A percentile compares a stretch with the other conserved stretches of the same genome.
These are phyloP conservation scores for Drosophila multiciliata DNA, from an alignment of 2,888 invertebrate species.

Conservation along the genomic window DNA sequence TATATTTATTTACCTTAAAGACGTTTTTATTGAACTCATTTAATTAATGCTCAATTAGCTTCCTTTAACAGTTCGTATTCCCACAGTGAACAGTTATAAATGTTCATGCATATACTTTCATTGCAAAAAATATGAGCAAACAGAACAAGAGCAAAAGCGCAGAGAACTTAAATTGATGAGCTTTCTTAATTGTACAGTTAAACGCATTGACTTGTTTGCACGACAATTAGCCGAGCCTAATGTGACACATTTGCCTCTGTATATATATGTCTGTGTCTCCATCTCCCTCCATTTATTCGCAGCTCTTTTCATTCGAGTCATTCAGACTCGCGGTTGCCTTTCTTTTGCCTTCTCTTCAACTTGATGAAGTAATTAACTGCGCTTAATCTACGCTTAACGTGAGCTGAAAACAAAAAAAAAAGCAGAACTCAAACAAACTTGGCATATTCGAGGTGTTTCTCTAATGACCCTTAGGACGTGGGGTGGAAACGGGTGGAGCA, in stretches of 20 bases:
- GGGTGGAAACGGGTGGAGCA: conserved; percentile 10
- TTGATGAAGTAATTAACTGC: conserved; percentile 77
- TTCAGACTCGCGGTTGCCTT: conserved; percentile 25
- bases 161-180: conserved; percentile 19
- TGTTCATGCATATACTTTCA: conserved; percentile 15
- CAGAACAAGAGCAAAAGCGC: conserved; percentile 3
- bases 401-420: conserved; percentile 16
- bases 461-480: conserved; percentile 55
- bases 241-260: conserved; percentile 49
- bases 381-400: conserved; percentile 70
- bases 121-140: background rate
- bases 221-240: conserved; percentile 54
- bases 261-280: background rate
- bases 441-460: conserved; percentile 60
- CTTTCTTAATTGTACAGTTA: conserved; percentile 35
- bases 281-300: conserved; percentile 42
- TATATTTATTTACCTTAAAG: background rate
- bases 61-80: background rate
- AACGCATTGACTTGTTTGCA: conserved; percentile 43
- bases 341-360: conserved; percentile 49
- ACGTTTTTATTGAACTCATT: conserved; percentile 1
- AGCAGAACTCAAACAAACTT: conserved; percentile 49
- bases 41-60: background rate
- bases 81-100: background rate
- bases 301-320: conserved; percentile 34